phyloP scores from a whole-genome alignment of 2,888 invertebrate species.

The Nemapogon koenigi region DNA sequence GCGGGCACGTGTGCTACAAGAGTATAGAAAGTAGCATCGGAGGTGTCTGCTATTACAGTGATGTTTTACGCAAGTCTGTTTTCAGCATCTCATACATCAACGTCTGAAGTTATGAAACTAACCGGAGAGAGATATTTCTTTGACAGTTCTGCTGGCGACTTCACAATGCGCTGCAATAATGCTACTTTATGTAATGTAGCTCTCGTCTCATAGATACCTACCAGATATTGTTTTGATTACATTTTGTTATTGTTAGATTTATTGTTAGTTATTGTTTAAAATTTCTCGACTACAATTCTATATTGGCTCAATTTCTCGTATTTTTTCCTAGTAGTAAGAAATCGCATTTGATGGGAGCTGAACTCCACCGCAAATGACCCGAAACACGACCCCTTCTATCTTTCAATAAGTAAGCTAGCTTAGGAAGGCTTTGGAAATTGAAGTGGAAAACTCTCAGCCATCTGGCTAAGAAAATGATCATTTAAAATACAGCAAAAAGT shows the following conservation, averaged over 20 bases:
- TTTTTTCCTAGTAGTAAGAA: slow-evolving; percentile 46
- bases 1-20: slow-evolving; percentile 39
- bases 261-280: too few species aligned
- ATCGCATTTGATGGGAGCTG: slow-evolving; percentile 46
- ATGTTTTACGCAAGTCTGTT: slow-evolving; percentile 9
- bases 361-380: slow-evolving; percentile 53
- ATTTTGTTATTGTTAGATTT: too few species aligned
- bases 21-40: too few species aligned
- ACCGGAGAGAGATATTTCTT: slow-evolving; percentile 39
- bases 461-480: slow-evolving; percentile 41
- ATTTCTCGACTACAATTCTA: too few species aligned
- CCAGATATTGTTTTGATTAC: too few species aligned
- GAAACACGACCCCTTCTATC: slow-evolving; percentile 55
- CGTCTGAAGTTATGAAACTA: slow-evolving; percentile 44
- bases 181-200: too few species aligned
- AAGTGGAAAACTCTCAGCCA: slow-evolving; percentile 28
- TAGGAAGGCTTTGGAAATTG: slow-evolving; percentile 35
- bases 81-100: slow-evolving; percentile 36
- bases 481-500: slow-evolving; percentile 4
- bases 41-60: slow-evolving; percentile 5
- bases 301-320: too few species aligned
- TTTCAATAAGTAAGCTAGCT: slow-evolving; percentile 51
- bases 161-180: slow-evolving; percentile 8
- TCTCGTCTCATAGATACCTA: too few species aligned
- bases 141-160: slow-evolving; percentile 29